phyloP scores from a whole-genome alignment of 2,888 invertebrate species.

The Tinea trinotella region DNA sequence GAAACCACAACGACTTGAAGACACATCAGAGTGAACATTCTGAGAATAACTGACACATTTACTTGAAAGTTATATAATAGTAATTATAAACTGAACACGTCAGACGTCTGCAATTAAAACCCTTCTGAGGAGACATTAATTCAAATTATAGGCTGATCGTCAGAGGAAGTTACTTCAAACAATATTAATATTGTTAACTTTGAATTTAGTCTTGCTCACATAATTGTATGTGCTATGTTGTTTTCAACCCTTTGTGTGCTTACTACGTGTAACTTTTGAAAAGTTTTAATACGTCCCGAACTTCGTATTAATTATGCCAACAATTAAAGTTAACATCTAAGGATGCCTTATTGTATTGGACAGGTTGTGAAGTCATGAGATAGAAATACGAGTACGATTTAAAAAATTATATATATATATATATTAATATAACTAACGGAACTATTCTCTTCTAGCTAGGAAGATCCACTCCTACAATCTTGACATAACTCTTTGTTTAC shows the following conservation, averaged over 20 bases:
- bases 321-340: not conserved
- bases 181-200: constrained; percentile 12
- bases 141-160: constrained; percentile 15
- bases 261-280: not conserved
- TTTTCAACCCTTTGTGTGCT: constrained; percentile 4
- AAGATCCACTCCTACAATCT: no score
- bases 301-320: not conserved
- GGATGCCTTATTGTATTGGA: no score
- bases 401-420: no score
- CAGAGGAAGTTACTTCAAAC: constrained; percentile 5
- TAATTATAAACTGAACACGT: constrained; percentile 15
- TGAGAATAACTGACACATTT: constrained; percentile 6
- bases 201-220: constrained; percentile 1
- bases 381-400: no score
- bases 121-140: constrained; percentile 13
- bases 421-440: no score
- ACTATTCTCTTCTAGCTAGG: no score
- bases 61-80: not conserved
- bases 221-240: not conserved
- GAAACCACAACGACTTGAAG: constrained; percentile 1
- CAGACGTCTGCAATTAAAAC: constrained; percentile 15
- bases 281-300: not conserved
- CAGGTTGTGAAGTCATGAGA: no score
- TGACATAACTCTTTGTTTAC: no score
- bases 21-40: constrained; percentile 5